Percentiles rank a stretch among this genome's conserved stretches.
Conservation (phyloP, 1,140 invertebrate genomes). For the Drosophila trapezifrons region DNA sequence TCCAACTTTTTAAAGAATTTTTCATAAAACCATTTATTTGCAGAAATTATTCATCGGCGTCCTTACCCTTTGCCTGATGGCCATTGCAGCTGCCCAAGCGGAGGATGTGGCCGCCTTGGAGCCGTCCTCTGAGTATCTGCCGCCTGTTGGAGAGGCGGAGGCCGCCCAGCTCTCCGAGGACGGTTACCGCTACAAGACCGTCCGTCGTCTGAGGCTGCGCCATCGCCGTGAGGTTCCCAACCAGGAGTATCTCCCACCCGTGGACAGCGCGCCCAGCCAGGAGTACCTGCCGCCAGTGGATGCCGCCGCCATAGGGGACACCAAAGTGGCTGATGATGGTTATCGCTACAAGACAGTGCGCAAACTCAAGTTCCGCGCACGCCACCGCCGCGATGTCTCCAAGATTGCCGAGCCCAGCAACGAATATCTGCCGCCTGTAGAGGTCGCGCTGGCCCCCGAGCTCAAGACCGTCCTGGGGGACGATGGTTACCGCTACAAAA, state of each 20-base stretch:
- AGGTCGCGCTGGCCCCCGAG: conserved; percentile 72
- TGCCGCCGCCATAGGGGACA: conserved; percentile 49
- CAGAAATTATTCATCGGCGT: conserved; percentile 68
- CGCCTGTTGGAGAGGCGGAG: conserved; percentile 61
- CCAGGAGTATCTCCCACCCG: conserved; percentile 66
- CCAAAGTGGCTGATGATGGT: conserved; percentile 67
- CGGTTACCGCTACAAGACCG: conserved; percentile 71
- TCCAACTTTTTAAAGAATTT: background rate
- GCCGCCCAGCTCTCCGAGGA: conserved; percentile 60
- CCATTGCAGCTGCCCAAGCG: conserved; percentile 51
- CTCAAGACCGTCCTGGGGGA: conserved; percentile 68
- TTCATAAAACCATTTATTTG: background rate
- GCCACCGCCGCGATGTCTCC: conserved; percentile 76
- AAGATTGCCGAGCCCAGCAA: conserved; percentile 63
- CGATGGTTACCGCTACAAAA: conserved; percentile 79
- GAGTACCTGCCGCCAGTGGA: conserved; percentile 71
- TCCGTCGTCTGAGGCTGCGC: conserved; percentile 61
- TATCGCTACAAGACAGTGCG: conserved; percentile 71
- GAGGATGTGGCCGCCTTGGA: conserved; percentile 43
- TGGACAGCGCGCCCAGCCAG: conserved; percentile 44
- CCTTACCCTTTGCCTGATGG: conserved; percentile 61
- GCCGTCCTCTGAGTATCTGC: conserved; percentile 66
- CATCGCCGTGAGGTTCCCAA: conserved; percentile 70
- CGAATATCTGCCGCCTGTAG: conserved; percentile 76
- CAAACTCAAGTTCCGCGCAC: conserved; percentile 63